Conservation (phyloP, 2,888 invertebrate genomes). For the Monopis laevigella region DNA sequence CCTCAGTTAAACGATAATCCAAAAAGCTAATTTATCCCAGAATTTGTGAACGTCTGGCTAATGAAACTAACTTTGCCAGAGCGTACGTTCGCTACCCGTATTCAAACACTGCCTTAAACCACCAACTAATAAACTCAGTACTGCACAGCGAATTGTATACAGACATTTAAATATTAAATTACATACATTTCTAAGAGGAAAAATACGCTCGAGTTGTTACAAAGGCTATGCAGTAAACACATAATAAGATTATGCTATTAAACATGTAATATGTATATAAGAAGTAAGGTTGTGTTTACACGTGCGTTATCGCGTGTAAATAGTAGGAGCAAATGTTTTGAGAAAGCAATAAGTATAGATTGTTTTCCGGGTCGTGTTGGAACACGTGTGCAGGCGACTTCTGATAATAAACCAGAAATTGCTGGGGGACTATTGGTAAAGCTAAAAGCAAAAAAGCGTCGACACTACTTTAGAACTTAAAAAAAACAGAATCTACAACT, state of each 20-base stretch:
- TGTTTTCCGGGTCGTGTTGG: constrained; percentile 47
- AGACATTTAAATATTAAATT: background rate
- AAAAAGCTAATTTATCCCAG: constrained; percentile 1
- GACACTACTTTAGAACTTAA: too few relatives aligned
- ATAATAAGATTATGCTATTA: too few relatives aligned
- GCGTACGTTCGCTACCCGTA: background rate
- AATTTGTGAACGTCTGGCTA: background rate
- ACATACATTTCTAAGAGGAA: too few relatives aligned
- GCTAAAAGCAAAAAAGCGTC: too few relatives aligned
- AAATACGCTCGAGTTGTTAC: too few relatives aligned
- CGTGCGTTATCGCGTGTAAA: constrained; percentile 46
- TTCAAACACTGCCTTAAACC: background rate
- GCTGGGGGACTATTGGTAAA: too few relatives aligned
- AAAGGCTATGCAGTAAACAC: too few relatives aligned
- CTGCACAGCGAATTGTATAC: background rate
- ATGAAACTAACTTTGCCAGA: background rate
- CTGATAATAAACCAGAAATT: too few relatives aligned
- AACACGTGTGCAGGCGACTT: constrained; percentile 42
- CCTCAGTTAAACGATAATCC: too few relatives aligned
- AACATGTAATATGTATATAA: too few relatives aligned
- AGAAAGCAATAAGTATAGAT: constrained; percentile 52
- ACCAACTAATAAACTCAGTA: background rate
- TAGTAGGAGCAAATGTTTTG: constrained; percentile 44
- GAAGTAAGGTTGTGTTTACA: constrained; percentile 37
- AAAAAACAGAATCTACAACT: too few relatives aligned